Base-by-base conservation (phyloP, 2,113 vertebrate genomes). In the Vulpes ferrilata region DNA sequence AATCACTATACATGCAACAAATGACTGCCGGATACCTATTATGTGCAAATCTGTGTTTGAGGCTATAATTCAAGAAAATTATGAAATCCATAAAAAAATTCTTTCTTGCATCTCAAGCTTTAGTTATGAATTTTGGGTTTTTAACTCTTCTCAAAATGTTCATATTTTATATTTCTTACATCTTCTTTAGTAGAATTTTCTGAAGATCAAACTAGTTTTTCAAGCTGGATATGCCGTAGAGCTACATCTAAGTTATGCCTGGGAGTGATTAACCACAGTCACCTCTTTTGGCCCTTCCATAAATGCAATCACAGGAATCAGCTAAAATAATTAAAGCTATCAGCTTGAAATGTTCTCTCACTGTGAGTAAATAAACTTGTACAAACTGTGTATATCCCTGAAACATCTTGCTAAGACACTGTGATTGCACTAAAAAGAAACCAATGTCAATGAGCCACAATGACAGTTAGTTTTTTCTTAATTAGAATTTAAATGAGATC, bases 291-390 rank as follows among this genome's bases (percentile, higher is more conserved):
- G 38, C 32, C 82, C 51, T 96, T 78, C 48, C 53, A 67, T 85
- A 19, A 90, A n/a, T 60, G 60, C 32, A 85, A n/a, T 95, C 71
- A 81, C 2, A 62, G 65, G 53, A 81, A 85, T 84, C 62, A 84
- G 53, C 64, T 81, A 76, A 90, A 90, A 96, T 96, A 95, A 95
- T 93, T 92, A 81, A 94, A 93, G 51, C 23, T 71, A 88, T 91
- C 64, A 81, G 64, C 69, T 94, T 93, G 85, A 97, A 80, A 93
- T 90, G 16, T 90, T 80, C 85, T 96, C 94, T 90, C 10, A 85
- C 51, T 81, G 35, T 85, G 64, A 93, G 64, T 96, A 93, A 96
- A 98, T 83, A 92, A 92, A 95, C 55, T 55, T 57, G n/a, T 27
- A 83, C 19, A 88, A 90, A 94, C 12, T 51, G 60, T 2, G 1